phyloP scores from a whole-genome alignment of 2,888 invertebrate species.

The Oligia strigilis region DNA sequence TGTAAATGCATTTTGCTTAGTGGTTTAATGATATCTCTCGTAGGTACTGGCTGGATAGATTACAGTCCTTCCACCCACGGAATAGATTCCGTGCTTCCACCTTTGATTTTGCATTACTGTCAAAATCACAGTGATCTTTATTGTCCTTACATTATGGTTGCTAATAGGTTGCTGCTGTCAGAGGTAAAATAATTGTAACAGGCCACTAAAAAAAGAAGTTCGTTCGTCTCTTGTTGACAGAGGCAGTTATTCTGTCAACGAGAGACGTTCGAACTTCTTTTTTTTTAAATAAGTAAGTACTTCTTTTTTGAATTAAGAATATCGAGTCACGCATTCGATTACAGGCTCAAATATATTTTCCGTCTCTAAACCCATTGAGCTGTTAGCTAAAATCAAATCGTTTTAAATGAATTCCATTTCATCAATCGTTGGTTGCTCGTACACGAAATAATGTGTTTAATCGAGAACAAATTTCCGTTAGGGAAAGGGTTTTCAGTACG shows the following conservation, averaged over 20 bases:
- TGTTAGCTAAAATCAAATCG: constrained; percentile 65
- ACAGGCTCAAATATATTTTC: constrained; percentile 2
- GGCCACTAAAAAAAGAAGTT: too few relatives aligned
- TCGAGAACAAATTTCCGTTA: constrained; percentile 70
- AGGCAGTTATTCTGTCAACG: too few relatives aligned
- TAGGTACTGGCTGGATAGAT: neutral
- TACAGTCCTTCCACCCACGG: neutral
- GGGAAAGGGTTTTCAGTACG: constrained; percentile 46
- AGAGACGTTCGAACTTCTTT: too few relatives aligned
- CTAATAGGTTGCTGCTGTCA: neutral
- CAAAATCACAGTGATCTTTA: neutral
- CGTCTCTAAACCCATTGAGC: constrained; percentile 27
- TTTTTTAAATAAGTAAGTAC: neutral
- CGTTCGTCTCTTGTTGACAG: too few relatives aligned
- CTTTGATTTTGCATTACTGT: neutral
- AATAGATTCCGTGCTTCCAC: too few relatives aligned
- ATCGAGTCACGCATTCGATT: constrained; percentile 3
- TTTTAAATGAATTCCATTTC: constrained; percentile 70
- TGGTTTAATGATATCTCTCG: neutral
- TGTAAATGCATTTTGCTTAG: neutral
- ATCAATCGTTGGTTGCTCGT: constrained; percentile 67
- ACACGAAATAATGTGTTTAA: constrained; percentile 72
- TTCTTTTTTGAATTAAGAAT: neutral
- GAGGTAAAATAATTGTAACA: neutral
- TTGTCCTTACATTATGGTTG: neutral